Evolutionary conservation across 1,140 invertebrate genomes (phyloP).

Genomic region (Drosophila aff.): DNA sequence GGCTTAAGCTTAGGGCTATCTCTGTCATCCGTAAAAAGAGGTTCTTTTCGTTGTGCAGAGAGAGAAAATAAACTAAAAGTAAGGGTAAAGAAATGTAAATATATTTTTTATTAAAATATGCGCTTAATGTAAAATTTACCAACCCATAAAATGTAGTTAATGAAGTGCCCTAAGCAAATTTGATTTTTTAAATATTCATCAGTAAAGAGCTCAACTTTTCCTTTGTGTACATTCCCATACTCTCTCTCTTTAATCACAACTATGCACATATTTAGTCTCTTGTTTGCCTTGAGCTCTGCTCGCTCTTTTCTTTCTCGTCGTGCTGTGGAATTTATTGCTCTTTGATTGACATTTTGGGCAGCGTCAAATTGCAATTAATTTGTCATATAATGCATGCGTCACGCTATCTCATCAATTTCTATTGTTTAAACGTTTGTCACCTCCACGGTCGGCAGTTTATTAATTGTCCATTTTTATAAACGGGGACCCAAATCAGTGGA

Average conservation of each 20-base stretch:
- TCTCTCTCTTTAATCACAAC: constrained; percentile 2
- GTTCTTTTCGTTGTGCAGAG: constrained; percentile 37
- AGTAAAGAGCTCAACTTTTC: background rate
- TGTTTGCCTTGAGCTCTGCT: constrained; percentile 17
- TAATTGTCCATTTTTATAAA: constrained; percentile 74
- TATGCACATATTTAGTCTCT: constrained; percentile 31
- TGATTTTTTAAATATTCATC: background rate
- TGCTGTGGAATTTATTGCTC: constrained; percentile 66
- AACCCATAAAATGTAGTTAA: background rate
- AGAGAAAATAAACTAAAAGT: constrained; percentile 19
- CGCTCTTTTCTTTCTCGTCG: constrained; percentile 24
- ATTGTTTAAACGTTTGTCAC: constrained; percentile 81
- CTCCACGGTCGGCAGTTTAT: constrained; percentile 66
- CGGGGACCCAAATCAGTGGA: constrained; percentile 37
- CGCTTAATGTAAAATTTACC: no score
- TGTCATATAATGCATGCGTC: constrained; percentile 81
- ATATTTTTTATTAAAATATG: no score
- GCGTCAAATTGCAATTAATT: constrained; percentile 70
- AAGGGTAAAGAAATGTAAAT: no score
- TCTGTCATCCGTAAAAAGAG: constrained; percentile 27
- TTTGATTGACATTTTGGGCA: constrained; percentile 78
- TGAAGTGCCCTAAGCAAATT: background rate
- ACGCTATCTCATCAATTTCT: constrained; percentile 81
- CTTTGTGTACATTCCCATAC: constrained; percentile 3
- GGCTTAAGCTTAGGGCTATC: constrained; percentile 31